Evolutionary conservation across 2,113 vertebrate genomes (phyloP).

Genomic region (Tinamus guttatus): DNA sequence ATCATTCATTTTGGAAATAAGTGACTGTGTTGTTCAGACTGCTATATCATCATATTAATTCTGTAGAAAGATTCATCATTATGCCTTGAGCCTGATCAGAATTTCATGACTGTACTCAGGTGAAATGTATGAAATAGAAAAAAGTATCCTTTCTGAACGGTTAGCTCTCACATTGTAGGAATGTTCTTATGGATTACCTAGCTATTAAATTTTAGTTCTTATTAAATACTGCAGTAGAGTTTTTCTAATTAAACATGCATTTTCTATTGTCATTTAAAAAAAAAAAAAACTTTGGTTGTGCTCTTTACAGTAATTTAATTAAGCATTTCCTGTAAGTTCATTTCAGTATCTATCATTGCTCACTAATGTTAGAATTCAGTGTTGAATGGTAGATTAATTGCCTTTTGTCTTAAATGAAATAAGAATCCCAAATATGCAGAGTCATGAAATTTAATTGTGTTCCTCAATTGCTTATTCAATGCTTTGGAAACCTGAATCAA

Average conservation of each 20-base stretch:
- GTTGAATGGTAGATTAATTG: constrained; percentile 86
- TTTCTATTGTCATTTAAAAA: constrained; percentile 69
- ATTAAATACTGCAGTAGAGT: neutral
- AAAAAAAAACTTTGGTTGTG: constrained; percentile 49
- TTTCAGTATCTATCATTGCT: constrained; percentile 84
- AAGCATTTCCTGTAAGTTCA: constrained; percentile 85
- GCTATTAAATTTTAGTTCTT: constrained; percentile 42
- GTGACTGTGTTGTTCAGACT: neutral
- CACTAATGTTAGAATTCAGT: constrained; percentile 84
- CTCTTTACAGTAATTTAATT: constrained; percentile 89
- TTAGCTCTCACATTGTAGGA: neutral
- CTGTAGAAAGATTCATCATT: neutral
- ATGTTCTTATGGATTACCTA: constrained; percentile 41
- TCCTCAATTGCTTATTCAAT: constrained; percentile 84
- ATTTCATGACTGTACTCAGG: neutral
- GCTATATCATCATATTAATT: neutral
- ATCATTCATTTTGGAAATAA: neutral
- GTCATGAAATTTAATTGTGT: constrained; percentile 90
- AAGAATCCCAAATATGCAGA: constrained; percentile 87
- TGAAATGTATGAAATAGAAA: neutral
- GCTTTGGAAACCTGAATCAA: constrained; percentile 78
- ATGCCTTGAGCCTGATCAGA: neutral
- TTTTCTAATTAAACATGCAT: constrained; percentile 69
- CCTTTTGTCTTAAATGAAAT: constrained; percentile 88
- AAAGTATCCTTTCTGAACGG: neutral